Conservation (phyloP, 2,797 vertebrate genomes). For the Adrianichthys oophorus region DNA sequence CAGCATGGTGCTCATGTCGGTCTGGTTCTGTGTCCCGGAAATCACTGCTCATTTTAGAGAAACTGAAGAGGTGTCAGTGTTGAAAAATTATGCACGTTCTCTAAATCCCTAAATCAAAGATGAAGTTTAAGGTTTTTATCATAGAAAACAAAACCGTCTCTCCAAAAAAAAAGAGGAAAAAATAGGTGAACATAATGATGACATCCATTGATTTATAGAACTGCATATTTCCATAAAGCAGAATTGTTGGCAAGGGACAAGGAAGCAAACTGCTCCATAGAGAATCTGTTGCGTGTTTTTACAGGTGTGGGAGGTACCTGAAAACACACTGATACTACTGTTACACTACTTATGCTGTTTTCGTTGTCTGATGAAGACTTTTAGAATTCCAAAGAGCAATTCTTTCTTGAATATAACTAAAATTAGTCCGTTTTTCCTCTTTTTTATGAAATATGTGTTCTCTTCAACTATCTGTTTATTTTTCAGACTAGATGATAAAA, state of each 20-base stretch:
- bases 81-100: slow-evolving; percentile 18
- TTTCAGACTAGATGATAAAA: slow-evolving; percentile 13
- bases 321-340: slow-evolving; percentile 51
- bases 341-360: slow-evolving; percentile 9
- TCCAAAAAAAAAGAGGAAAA: not conserved
- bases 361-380: slow-evolving; percentile 28
- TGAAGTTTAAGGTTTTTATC: not conserved
- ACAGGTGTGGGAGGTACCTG: slow-evolving; percentile 59
- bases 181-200: not conserved
- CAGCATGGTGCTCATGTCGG: slow-evolving; percentile 22
- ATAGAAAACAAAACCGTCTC: not conserved
- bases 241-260: slow-evolving; percentile 16
- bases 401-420: not conserved
- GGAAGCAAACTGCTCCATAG: slow-evolving; percentile 17
- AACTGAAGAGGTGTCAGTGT: slow-evolving; percentile 20
- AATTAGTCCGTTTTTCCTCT: too few relatives aligned
- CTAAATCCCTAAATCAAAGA: slow-evolving; percentile 8
- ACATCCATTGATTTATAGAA: slow-evolving; percentile 29
- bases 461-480: too few relatives aligned
- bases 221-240: slow-evolving; percentile 14
- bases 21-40: slow-evolving; percentile 16
- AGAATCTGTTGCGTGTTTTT: slow-evolving; percentile 53
- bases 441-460: too few relatives aligned
- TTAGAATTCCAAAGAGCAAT: slow-evolving; percentile 20
- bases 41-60: slow-evolving; percentile 39